Conservation (phyloP, 2,113 vertebrate genomes). For the Anhinga rufa region DNA sequence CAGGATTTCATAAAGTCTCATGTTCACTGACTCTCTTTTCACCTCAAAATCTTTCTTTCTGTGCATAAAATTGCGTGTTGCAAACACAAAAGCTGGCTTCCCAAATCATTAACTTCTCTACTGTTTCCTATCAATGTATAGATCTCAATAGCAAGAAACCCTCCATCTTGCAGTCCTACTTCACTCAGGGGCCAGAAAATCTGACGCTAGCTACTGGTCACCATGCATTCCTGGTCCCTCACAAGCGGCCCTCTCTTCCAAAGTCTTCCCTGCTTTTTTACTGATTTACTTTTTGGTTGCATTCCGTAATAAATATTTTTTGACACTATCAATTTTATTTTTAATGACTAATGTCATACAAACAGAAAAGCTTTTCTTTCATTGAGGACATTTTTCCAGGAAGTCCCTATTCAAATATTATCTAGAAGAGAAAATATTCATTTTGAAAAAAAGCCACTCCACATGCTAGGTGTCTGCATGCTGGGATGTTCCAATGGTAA, state of each 20-base stretch:
- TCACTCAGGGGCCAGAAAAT: not conserved
- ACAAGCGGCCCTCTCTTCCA: not conserved
- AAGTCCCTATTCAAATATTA: not conserved
- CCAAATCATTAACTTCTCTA: slow-evolving; percentile 9
- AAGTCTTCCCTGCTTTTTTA: not conserved
- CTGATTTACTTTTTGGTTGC: not conserved
- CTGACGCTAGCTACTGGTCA: not conserved
- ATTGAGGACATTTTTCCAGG: not conserved
- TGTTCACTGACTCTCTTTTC: slow-evolving; percentile 1
- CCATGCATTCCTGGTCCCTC: not conserved
- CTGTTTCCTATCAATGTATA: not conserved
- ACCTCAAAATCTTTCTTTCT: not conserved
- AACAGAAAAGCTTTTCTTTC: not conserved
- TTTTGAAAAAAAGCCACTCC: not conserved
- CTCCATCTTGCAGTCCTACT: not conserved
- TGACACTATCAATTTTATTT: not conserved
- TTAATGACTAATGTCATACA: not conserved
- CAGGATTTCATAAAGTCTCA: slow-evolving; percentile 39
- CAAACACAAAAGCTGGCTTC: slow-evolving; percentile 10
- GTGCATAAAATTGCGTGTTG: not conserved
- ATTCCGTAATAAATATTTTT: not conserved
- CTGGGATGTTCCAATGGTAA: not conserved
- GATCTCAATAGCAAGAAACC: not conserved
- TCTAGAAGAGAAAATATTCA: not conserved
- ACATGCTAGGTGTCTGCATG: not conserved